Evolutionary conservation across 2,888 invertebrate species (phyloP), one percentile per base, ranked within the genome.

Genomic region (Adineta ricciae): DNA sequence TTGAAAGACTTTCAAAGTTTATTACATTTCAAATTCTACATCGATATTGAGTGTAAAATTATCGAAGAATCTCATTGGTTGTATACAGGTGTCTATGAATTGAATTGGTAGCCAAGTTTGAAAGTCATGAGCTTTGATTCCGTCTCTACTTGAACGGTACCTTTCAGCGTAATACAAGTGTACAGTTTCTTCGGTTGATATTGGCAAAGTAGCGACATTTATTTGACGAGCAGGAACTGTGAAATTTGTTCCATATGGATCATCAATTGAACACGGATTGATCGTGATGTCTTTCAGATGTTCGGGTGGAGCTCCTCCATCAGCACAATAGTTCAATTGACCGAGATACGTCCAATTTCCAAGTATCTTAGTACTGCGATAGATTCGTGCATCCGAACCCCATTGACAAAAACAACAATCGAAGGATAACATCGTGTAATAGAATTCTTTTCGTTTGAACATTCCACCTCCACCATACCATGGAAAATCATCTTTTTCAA

Each of bases 391-490:
- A 46, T 46, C 46, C 5, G 46, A 46, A 46, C 46, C 46, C 46
- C 46, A 46, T 46, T 46, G 46, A 46, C 46, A 46, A 46, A 46
- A 46, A 46, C 46, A 46, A 46, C 46, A 46, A 46, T 46, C 46
- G 46, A 46, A 46, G 5, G 46, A 46, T 46, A 46, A 46, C 46
- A 46, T 46, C 11, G 46, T 46, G 11, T 46, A 46, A 46, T 46
- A 46, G 11, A 46, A 46, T 46, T 46, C 46, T 73, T 73, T 73
- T 38, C 38, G 38, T 73, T 73, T 73, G 38, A 73, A 73, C 73
- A 73, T 73, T 73, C 73, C 73, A 73, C 73, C 73, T 32, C 21
- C 73, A 73, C 16, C 16, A 73, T 73, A 73, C 73, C 21, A 73
- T 38, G 73, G 73, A 19, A 73, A 38, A 38, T 73, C 38, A 36